Evolutionary conservation across 2,888 invertebrate species (phyloP), one percentile per base, ranked within the genome.

Genomic region (Mimachlamys varia): DNA sequence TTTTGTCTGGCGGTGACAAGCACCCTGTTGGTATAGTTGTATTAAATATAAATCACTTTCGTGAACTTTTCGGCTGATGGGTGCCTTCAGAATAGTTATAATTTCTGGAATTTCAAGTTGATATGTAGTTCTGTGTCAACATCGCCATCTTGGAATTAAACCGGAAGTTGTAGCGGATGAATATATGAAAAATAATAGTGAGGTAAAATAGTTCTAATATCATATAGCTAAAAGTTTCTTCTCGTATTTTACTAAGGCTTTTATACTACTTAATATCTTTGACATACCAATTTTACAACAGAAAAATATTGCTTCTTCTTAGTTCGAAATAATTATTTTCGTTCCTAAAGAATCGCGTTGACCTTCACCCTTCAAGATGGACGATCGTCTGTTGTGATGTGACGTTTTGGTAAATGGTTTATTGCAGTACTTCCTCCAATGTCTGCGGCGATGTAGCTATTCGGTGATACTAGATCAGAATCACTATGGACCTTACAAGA

Each of bases 281-380:
- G 7, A 76, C 10, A 15, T 0, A 3, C 3, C 33, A 4, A 33
- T 33, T 19, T 58, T 58, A 3, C 7, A 58, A 19, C 19, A 58
- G 58, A 58, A 2, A 3, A n/a, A n/a, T 58, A 58, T 76, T 15
- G 27, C 33, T 76, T 76, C 12, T 33, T 27, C 15, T 27, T 27
- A 33, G 33, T 1, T 33, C 33, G 2, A 76, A 0, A 10, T 76
- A 76, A 58, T n/a, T 76, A 33, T 33, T 0, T 76, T 76, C 33
- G 13, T 33, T 13, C 76, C 5, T 5, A 27, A 7, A 33, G 27
- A 13, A 76, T 76, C 22, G 33, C 27, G 12, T 22, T 50, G 88
- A 50, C 88, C 88, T 88, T 88, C 53, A 88, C 88, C 88, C 44
- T 88, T 88, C 50, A 88, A 88, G 27, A 88, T 88, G 88, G 88